These are phyloP conservation scores for Plebejus anna DNA, from an alignment of 2,888 invertebrate species.

Conservation along the genomic window DNA sequence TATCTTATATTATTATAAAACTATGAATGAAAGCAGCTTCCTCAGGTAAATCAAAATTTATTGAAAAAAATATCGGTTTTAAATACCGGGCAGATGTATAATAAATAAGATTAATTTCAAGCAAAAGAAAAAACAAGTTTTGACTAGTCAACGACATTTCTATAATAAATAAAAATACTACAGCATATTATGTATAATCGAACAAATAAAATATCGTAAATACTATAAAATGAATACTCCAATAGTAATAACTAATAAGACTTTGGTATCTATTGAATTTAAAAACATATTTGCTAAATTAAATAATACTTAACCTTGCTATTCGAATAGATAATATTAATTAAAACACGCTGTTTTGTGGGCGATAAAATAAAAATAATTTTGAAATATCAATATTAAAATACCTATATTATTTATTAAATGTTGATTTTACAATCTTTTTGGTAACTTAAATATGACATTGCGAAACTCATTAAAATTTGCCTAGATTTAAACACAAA, in stretches of 20 bases:
- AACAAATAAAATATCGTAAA: background rate
- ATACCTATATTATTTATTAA: background rate
- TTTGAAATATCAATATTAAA: background rate
- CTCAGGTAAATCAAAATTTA: background rate
- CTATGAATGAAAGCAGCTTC: background rate
- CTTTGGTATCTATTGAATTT: background rate
- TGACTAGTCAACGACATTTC: background rate
- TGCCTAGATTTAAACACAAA: no score
- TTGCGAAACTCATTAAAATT: background rate
- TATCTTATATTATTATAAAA: background rate
- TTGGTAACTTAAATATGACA: background rate
- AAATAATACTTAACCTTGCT: slow-evolving; percentile 6
- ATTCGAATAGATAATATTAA: background rate
- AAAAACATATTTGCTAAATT: background rate
- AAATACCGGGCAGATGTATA: background rate
- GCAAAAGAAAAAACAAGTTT: background rate
- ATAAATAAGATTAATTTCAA: background rate
- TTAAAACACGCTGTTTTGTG: background rate
- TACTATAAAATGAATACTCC: background rate
- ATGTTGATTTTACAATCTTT: background rate
- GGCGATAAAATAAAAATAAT: background rate
- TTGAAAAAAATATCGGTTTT: background rate
- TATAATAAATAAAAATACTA: background rate
- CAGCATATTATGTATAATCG: background rate
- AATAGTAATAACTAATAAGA: background rate